Percentiles rank a stretch among this genome's conserved stretches.
Evolutionary conservation across 1,140 invertebrate species (phyloP).

Genomic region (Plodia interpunctella): DNA sequence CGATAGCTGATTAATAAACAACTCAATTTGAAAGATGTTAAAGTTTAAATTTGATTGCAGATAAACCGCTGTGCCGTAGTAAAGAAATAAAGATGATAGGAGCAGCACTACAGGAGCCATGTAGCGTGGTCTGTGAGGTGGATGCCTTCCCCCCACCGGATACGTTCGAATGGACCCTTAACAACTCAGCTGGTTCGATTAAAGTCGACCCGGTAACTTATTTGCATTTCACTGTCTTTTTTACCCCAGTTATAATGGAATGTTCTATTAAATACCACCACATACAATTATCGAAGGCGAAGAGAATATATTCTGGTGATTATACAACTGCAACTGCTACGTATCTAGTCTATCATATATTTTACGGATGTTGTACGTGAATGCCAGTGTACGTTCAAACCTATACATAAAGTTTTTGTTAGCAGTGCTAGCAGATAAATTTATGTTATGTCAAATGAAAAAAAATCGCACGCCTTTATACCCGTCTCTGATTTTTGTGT

Average conservation of each 20-base stretch:
- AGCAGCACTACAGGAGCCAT: conserved; percentile 89
- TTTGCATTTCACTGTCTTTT: neutral
- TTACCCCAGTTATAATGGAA: neutral
- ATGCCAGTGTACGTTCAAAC: too few relatives aligned
- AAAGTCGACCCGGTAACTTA: conserved; percentile 79
- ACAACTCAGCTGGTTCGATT: conserved; percentile 89
- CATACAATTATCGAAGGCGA: too few relatives aligned
- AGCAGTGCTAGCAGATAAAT: too few relatives aligned
- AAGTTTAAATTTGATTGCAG: conserved; percentile 73
- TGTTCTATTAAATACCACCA: too few relatives aligned
- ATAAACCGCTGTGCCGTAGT: conserved; percentile 89
- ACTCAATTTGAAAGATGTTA: neutral
- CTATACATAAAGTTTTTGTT: too few relatives aligned
- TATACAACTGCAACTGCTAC: too few relatives aligned
- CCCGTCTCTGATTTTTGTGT: too few relatives aligned
- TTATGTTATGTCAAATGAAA: too few relatives aligned
- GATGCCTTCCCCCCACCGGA: conserved; percentile 90
- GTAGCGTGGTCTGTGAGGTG: conserved; percentile 89
- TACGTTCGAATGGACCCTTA: conserved; percentile 92
- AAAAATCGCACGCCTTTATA: too few relatives aligned
- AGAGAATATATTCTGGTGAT: too few relatives aligned
- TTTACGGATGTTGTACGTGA: too few relatives aligned
- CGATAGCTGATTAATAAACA: neutral
- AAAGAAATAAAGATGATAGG: conserved; percentile 90
- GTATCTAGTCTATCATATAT: too few relatives aligned